These are phyloP conservation scores for Drosophila borealis DNA, from an alignment of 2,888 invertebrate genomes.

Conservation along the genomic window DNA sequence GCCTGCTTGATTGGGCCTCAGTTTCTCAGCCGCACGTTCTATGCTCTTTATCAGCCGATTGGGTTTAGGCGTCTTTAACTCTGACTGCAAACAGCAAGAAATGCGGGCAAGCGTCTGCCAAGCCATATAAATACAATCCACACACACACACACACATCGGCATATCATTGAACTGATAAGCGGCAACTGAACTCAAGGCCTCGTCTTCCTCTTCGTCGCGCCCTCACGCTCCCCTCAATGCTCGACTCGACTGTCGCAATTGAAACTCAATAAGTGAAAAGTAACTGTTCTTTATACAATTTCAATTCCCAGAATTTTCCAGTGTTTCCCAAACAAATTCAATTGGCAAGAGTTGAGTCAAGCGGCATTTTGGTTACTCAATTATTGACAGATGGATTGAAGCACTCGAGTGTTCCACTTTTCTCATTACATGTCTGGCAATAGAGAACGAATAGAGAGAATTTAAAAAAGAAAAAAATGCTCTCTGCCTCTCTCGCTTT, in stretches of 20 bases:
- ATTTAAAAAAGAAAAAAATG: neutral
- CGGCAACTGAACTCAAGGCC: conserved; percentile 65
- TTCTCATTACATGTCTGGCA: neutral
- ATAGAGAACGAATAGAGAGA: neutral
- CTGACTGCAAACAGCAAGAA: conserved; percentile 34
- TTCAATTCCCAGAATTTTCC: conserved; percentile 13
- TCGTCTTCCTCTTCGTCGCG: conserved; percentile 16
- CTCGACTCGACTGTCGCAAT: conserved; percentile 38
- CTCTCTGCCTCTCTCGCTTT: too few relatives aligned
- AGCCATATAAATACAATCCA: conserved; percentile 42
- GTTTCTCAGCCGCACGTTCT: conserved; percentile 13
- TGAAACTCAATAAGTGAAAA: conserved; percentile 49
- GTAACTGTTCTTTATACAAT: conserved; percentile 14
- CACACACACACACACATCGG: neutral
- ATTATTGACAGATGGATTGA: conserved; percentile 3
- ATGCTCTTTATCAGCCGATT: conserved; percentile 55
- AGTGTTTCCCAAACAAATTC: conserved; percentile 7
- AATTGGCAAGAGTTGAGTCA: conserved; percentile 1
- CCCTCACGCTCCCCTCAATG: conserved; percentile 4
- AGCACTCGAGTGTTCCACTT: neutral
- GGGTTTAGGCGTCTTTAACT: conserved; percentile 54
- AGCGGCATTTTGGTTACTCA: neutral
- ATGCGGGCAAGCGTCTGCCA: conserved; percentile 48
- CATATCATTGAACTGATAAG: conserved; percentile 74
- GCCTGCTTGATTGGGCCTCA: conserved; percentile 19